Conservation (phyloP, 2,113 vertebrate species). For the Daphoenositta chrysoptera region DNA sequence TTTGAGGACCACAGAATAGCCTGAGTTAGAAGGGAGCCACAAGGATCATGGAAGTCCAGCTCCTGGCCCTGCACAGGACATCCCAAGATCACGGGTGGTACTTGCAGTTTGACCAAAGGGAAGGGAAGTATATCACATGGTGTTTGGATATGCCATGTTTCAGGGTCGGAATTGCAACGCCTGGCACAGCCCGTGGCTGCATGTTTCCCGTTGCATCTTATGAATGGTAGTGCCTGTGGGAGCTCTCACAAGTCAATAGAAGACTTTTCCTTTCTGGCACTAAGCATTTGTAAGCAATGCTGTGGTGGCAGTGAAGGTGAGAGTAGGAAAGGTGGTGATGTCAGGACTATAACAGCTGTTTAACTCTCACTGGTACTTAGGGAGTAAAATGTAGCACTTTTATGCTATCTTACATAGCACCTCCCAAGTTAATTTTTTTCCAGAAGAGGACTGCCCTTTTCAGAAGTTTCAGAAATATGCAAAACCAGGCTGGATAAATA, state of each 20-base stretch:
- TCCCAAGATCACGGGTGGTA: not conserved
- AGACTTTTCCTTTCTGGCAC: not conserved
- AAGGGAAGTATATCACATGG: not conserved
- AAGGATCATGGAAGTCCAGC: not conserved
- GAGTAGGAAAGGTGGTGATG: not conserved
- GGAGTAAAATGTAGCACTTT: not conserved
- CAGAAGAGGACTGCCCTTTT: not conserved
- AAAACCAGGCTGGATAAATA: not conserved
- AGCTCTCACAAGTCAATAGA: not conserved
- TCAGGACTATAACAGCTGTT: not conserved
- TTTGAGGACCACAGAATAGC: not conserved
- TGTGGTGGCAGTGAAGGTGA: not conserved
- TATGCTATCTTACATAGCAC: not conserved
- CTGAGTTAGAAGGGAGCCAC: not conserved
- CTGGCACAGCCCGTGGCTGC: not conserved
- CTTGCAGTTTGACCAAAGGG: not conserved
- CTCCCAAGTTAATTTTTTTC: not conserved
- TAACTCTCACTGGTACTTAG: not conserved
- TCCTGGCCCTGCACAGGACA: not conserved
- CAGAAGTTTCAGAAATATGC: not conserved
- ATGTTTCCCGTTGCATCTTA: not conserved
- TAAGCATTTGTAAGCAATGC: not conserved
- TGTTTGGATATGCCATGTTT: not conserved
- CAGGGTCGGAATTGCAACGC: accelerated
- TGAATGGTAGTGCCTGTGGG: not conserved